Percentiles rank a stretch among this genome's conserved stretches.
These are phyloP conservation scores for Coregonus ussuriensis DNA, from an alignment of 2,797 vertebrate species.

Conservation along the genomic window DNA sequence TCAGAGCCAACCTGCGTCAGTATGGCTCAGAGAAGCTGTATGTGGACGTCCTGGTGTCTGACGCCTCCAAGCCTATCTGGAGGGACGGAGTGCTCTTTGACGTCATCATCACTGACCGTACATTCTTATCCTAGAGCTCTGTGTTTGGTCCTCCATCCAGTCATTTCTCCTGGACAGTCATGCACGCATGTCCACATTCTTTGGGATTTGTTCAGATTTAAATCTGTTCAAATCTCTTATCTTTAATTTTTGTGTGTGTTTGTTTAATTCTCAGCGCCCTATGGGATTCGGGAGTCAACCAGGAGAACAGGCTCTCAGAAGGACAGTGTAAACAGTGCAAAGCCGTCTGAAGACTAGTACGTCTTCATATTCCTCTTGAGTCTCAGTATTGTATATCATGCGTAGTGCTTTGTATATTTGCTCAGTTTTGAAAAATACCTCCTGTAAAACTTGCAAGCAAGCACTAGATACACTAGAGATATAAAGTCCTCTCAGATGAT, in stretches of 20 bases:
- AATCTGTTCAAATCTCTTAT: not conserved
- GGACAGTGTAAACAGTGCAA: conserved; percentile 79
- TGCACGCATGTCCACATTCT: not conserved
- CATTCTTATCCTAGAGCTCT: conserved; percentile 46
- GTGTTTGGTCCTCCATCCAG: not conserved
- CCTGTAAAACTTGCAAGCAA: not conserved
- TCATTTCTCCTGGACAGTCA: not conserved
- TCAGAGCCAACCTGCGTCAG: conserved; percentile 93
- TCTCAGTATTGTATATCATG: not conserved
- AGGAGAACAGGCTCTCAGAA: conserved; percentile 91
- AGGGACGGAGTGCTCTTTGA: conserved; percentile 86
- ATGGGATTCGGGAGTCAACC: conserved; percentile 95
- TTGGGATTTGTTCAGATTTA: not conserved
- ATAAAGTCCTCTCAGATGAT: not conserved
- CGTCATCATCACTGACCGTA: conserved; percentile 95
- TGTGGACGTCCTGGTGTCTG: conserved; percentile 90
- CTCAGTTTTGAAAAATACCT: not conserved
- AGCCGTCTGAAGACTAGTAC: conserved; percentile 83
- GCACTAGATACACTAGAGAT: not conserved
- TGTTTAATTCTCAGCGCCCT: conserved; percentile 81
- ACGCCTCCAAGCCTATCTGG: conserved; percentile 91
- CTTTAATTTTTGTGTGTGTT: conserved; percentile 1
- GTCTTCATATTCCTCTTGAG: conserved; percentile 41
- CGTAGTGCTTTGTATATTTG: not conserved
- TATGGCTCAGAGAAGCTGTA: conserved; percentile 90